phyloP scores from a whole-genome alignment of 2,113 vertebrate species.

The Chroicocephalus ridibundus region DNA sequence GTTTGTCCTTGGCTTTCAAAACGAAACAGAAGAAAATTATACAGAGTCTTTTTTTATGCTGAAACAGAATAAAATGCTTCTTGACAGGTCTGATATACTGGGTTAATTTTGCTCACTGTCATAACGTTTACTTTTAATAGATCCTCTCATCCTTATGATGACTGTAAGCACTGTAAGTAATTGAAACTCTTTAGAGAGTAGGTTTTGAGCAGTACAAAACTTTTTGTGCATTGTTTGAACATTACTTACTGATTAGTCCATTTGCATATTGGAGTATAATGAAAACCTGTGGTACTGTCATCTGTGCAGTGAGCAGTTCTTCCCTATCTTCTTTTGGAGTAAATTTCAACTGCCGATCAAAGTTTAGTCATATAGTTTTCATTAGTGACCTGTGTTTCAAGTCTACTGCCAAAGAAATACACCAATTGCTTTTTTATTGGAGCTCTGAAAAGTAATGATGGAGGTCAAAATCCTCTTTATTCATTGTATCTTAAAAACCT shows the following conservation, averaged over 20 bases:
- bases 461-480: not conserved
- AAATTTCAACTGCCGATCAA: not conserved
- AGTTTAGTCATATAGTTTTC: not conserved
- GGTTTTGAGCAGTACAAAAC: not conserved
- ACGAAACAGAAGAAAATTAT: not conserved
- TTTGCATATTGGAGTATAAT: not conserved
- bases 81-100: not conserved
- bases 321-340: not conserved
- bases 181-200: not conserved
- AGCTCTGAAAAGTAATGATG: not conserved
- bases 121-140: not conserved
- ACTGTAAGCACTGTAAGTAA: not conserved
- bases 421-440: not conserved
- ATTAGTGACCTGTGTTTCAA: not conserved
- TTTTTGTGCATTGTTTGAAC: not conserved
- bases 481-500: not conserved
- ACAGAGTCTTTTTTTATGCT: not conserved
- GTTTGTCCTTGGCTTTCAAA: conserved; percentile 3
- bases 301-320: not conserved
- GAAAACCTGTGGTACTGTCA: not conserved
- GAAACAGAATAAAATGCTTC: not conserved
- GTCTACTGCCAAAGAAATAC: not conserved
- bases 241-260: not conserved
- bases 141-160: not conserved
- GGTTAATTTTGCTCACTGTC: not conserved